phyloP scores from a whole-genome alignment of 2,797 vertebrate genomes.

The Dromococcyx pavoninus region DNA sequence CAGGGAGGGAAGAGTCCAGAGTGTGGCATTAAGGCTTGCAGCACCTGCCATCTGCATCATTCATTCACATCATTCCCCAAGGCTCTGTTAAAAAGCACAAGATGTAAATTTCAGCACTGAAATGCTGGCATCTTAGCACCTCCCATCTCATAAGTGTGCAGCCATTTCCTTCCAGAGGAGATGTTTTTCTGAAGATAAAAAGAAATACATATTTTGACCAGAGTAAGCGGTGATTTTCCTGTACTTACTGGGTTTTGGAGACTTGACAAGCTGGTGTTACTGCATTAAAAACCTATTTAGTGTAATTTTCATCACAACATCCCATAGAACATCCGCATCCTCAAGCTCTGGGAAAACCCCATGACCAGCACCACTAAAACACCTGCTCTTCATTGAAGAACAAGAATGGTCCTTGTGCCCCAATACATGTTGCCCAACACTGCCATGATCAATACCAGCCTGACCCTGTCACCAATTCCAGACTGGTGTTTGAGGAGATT shows the following conservation, averaged over 20 bases:
- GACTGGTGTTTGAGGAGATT: background rate
- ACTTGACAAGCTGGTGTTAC: background rate
- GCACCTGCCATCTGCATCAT: rapidly evolving
- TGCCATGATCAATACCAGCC: rapidly evolving
- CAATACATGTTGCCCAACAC: background rate
- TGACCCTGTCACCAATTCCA: background rate
- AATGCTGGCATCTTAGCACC: background rate
- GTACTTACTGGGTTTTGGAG: background rate
- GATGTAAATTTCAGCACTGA: background rate
- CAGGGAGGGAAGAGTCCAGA: background rate
- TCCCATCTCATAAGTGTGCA: background rate
- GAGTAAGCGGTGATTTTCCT: background rate
- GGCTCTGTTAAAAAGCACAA: background rate
- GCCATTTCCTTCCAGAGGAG: background rate
- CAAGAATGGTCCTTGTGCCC: background rate
- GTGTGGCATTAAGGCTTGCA: background rate
- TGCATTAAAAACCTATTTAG: background rate
- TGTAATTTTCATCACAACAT: rapidly evolving
- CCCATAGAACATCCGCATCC: background rate
- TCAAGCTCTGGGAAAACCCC: background rate
- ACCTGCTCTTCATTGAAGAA: background rate
- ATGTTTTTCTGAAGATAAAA: background rate
- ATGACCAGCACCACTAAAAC: background rate
- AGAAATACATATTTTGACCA: background rate
- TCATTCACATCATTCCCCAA: rapidly evolving